Percentiles rank a stretch among this genome's conserved stretches.
Evolutionary conservation across 2,888 invertebrate genomes (phyloP).

Genomic region (Drosophila greeni): DNA sequence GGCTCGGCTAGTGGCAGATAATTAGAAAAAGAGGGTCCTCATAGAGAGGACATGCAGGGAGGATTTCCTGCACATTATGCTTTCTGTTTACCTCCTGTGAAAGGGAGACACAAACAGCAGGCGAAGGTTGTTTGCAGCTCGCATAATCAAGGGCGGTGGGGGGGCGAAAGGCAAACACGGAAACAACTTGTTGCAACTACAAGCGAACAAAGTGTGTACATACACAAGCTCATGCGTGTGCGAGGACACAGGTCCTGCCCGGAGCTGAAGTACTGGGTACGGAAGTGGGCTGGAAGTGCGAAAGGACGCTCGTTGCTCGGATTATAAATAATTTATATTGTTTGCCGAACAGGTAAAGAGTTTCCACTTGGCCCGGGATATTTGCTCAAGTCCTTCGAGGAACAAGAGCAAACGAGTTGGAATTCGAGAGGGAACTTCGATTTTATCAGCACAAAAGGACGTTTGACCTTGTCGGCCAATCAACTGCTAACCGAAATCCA

Average conservation of each 20-base stretch:
- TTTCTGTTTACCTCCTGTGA: slow-evolving; percentile 44
- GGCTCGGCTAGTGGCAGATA: slow-evolving; percentile 39
- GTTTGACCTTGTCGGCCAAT: slow-evolving; percentile 27
- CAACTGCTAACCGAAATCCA: slow-evolving; percentile 33
- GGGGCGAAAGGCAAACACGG: slow-evolving; percentile 62
- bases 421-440: slow-evolving; percentile 24
- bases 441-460: slow-evolving; percentile 20
- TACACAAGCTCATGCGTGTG: slow-evolving; percentile 29
- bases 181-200: slow-evolving; percentile 71
- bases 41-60: slow-evolving; percentile 34
- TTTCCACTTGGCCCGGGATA: slow-evolving; percentile 35
- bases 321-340: slow-evolving; percentile 69
- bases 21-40: slow-evolving; percentile 46
- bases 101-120: slow-evolving; percentile 22
- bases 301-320: slow-evolving; percentile 36
- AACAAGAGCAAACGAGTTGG: not conserved
- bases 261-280: slow-evolving; percentile 14
- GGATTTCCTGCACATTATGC: slow-evolving; percentile 56
- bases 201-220: slow-evolving; percentile 29
- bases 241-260: slow-evolving; percentile 33
- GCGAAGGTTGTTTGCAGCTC: slow-evolving; percentile 33
- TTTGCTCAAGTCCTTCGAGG: slow-evolving; percentile 26
- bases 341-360: slow-evolving; percentile 63
- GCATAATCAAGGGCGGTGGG: slow-evolving; percentile 52
- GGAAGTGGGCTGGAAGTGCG: slow-evolving; percentile 39